Evolutionary conservation across 2,888 invertebrate species (phyloP).

Genomic region (Drymonia ruficornis): DNA sequence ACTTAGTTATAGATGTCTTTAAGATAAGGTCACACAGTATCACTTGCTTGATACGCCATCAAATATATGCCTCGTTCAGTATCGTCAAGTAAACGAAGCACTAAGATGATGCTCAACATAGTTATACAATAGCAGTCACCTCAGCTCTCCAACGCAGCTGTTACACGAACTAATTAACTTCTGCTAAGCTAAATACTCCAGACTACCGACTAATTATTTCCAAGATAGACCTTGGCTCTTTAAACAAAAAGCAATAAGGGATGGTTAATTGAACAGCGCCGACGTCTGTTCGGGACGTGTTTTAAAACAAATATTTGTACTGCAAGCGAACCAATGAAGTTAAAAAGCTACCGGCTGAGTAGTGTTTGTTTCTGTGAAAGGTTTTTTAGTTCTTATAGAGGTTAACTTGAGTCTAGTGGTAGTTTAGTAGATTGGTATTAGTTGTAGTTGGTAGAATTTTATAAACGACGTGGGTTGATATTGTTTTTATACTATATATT

Average conservation of each 20-base stretch:
- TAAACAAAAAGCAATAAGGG: constrained; percentile 42
- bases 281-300: constrained; percentile 24
- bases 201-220: constrained; percentile 52
- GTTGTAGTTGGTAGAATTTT: too few relatives aligned
- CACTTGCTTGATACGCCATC: too few relatives aligned
- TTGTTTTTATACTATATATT: too few relatives aligned
- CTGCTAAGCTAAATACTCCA: constrained; percentile 60
- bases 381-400: constrained; percentile 9
- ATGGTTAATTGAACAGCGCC: constrained; percentile 40
- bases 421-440: too few relatives aligned
- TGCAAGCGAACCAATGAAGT: constrained; percentile 12
- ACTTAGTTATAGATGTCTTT: too few relatives aligned
- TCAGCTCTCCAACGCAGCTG: constrained; percentile 51
- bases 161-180: constrained; percentile 68
- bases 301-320: constrained; percentile 27
- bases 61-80: too few relatives aligned
- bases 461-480: too few relatives aligned
- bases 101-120: constrained; percentile 17
- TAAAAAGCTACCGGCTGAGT: constrained; percentile 20
- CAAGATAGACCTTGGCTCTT: constrained; percentile 40
- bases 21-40: too few relatives aligned
- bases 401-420: too few relatives aligned
- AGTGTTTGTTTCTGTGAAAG: constrained; percentile 15
- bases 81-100: neutral
- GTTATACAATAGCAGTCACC: constrained; percentile 20